Percentiles rank a stretch among this genome's conserved stretches.
phyloP scores from a whole-genome alignment of 2,113 vertebrate genomes.

The Epinephelus moara region DNA sequence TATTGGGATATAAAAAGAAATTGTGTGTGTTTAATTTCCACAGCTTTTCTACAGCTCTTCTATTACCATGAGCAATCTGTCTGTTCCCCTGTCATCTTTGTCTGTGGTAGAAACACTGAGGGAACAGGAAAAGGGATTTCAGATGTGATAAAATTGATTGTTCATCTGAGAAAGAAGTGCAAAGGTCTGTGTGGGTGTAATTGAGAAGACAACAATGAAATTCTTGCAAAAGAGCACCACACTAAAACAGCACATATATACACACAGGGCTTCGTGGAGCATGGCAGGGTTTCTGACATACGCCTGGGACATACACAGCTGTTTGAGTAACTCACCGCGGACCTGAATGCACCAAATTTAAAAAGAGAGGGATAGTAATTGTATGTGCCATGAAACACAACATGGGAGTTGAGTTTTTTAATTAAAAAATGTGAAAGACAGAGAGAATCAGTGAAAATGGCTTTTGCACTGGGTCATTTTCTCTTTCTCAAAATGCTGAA shows the following conservation, averaged over 20 bases:
- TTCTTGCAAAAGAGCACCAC: neutral
- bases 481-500: neutral
- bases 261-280: neutral
- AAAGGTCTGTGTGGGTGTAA: slow-evolving; percentile 27
- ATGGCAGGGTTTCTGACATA: neutral
- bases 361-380: neutral
- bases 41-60: neutral
- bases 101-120: neutral
- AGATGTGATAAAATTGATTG: slow-evolving; percentile 4
- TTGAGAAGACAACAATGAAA: slow-evolving; percentile 26
- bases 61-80: neutral
- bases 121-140: neutral
- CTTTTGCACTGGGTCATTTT: neutral
- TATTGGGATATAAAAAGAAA: neutral
- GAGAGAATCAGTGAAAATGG: neutral
- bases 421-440: neutral
- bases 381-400: neutral
- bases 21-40: neutral
- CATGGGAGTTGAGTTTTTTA: neutral
- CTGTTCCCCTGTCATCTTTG: neutral
- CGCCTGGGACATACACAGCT: neutral
- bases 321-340: neutral
- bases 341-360: neutral
- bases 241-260: neutral
- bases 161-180: slow-evolving; percentile 1